phyloP scores from a whole-genome alignment of 2,888 invertebrate species.

The Agapetus fuscipes region DNA sequence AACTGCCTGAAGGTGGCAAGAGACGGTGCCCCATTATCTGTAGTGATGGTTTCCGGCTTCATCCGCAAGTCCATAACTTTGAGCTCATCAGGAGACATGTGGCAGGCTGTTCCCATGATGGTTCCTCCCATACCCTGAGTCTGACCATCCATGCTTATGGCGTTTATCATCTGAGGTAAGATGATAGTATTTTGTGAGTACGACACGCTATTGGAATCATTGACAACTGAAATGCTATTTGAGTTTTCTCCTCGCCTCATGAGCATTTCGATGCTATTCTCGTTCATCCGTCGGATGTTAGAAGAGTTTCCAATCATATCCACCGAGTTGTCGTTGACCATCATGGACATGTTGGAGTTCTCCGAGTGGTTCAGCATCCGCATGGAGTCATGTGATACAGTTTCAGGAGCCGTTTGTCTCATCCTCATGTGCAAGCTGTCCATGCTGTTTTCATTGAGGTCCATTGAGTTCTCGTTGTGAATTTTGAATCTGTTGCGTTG shows the following conservation, averaged over 20 bases:
- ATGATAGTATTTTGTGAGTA: slow-evolving; percentile 8
- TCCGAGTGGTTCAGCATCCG: slow-evolving; percentile 26
- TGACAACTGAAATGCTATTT: neutral
- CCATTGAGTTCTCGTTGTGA: slow-evolving; percentile 35
- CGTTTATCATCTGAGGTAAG: slow-evolving; percentile 8
- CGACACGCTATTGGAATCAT: neutral
- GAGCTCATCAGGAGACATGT: slow-evolving; percentile 34
- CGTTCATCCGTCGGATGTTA: slow-evolving; percentile 8
- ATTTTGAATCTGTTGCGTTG: slow-evolving; percentile 11
- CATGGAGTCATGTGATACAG: slow-evolving; percentile 20
- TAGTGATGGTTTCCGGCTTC: slow-evolving; percentile 49
- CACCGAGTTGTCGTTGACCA: slow-evolving; percentile 27
- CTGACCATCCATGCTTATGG: slow-evolving; percentile 28
- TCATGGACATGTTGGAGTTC: slow-evolving; percentile 22
- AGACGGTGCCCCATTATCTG: slow-evolving; percentile 26
- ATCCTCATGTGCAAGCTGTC: slow-evolving; percentile 26
- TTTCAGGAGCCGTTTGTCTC: slow-evolving; percentile 10
- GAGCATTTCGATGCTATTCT: slow-evolving; percentile 14
- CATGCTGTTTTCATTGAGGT: slow-evolving; percentile 33
- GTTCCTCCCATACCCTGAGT: slow-evolving; percentile 20
- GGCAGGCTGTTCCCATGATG: too few species aligned
- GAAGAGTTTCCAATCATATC: slow-evolving; percentile 12
- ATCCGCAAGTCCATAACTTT: slow-evolving; percentile 59
- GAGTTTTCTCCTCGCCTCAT: slow-evolving; percentile 10
- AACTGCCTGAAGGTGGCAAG: slow-evolving; percentile 26